A percentile compares a stretch with the other conserved stretches of the same genome.
phyloP scores from a whole-genome alignment of 2,797 vertebrate species.

The Sebastes reedi region DNA sequence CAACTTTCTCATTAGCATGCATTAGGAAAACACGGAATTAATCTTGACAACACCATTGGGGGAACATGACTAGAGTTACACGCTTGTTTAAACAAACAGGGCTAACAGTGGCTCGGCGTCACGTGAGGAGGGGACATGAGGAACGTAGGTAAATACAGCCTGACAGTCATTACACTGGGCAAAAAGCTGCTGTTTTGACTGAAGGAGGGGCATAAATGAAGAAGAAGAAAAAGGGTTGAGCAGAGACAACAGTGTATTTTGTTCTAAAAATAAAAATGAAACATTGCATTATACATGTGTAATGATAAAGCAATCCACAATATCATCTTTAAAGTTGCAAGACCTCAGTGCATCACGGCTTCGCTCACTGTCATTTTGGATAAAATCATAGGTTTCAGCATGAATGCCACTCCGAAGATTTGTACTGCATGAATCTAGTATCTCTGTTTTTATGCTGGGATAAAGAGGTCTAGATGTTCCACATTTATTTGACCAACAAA shows the following conservation, averaged over 20 bases:
- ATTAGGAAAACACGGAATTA: conserved; percentile 83
- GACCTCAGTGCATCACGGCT: conserved; percentile 42
- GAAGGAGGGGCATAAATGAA: background rate
- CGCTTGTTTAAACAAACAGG: conserved; percentile 71
- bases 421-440: conserved; percentile 18
- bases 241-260: conserved; percentile 8
- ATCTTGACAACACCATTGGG: conserved; percentile 74
- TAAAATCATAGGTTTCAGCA: conserved; percentile 57
- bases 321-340: conserved; percentile 58
- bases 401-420: conserved; percentile 58
- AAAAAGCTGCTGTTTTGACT: conserved; percentile 4
- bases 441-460: background rate
- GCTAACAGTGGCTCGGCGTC: conserved; percentile 25
- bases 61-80: conserved; percentile 67
- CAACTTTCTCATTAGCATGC: conserved; percentile 87
- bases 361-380: conserved; percentile 50
- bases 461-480: conserved; percentile 25
- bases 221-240: background rate
- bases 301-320: conserved; percentile 41
- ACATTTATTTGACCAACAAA: conserved; percentile 41
- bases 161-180: conserved; percentile 24
- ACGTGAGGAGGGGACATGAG: conserved; percentile 2
- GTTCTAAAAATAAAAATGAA: conserved; percentile 58
- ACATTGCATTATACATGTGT: conserved; percentile 30
- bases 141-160: conserved; percentile 30